A percentile compares a stretch with the other conserved stretches of the same genome.
Evolutionary conservation across 2,113 vertebrate species (phyloP).

Genomic region (human): DNA sequence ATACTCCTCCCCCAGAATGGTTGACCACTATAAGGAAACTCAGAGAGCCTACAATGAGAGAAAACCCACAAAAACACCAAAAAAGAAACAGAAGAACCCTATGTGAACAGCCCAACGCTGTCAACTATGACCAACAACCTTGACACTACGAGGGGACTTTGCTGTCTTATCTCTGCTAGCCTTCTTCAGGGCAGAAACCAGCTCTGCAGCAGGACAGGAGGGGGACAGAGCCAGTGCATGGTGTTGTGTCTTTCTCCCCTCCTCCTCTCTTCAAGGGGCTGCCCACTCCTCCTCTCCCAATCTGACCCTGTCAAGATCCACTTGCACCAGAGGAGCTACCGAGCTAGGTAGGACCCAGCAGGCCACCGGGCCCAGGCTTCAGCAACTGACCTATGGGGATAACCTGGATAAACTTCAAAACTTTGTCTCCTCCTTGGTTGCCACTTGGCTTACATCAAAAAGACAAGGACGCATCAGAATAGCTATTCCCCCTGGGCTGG

Average conservation of each 20-base stretch:
- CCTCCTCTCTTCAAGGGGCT: not conserved
- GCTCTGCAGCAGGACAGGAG: not conserved
- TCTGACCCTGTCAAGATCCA: not conserved
- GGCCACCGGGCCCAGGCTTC: not conserved
- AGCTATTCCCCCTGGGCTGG: not conserved
- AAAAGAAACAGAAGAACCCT: slow-evolving; percentile 64
- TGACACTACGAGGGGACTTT: not conserved
- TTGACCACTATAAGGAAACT: slow-evolving; percentile 69
- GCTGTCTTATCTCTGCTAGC: not conserved
- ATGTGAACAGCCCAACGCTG: slow-evolving; percentile 36
- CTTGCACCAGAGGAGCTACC: not conserved
- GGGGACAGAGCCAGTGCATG: not conserved
- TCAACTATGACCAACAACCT: not conserved
- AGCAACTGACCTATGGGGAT: not conserved
- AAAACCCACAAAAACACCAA: slow-evolving; percentile 76
- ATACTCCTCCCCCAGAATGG: slow-evolving; percentile 62
- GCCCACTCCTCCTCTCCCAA: not conserved
- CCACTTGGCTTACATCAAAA: not conserved
- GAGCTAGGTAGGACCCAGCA: not conserved
- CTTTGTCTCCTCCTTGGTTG: not conserved
- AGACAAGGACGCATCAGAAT: not conserved
- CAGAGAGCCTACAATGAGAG: slow-evolving; percentile 64
- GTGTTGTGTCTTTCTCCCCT: not conserved
- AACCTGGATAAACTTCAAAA: not conserved
- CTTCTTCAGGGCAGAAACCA: not conserved